phyloP scores from a whole-genome alignment of 2,113 vertebrate genomes.

The Phalacrocorax brasilianus region DNA sequence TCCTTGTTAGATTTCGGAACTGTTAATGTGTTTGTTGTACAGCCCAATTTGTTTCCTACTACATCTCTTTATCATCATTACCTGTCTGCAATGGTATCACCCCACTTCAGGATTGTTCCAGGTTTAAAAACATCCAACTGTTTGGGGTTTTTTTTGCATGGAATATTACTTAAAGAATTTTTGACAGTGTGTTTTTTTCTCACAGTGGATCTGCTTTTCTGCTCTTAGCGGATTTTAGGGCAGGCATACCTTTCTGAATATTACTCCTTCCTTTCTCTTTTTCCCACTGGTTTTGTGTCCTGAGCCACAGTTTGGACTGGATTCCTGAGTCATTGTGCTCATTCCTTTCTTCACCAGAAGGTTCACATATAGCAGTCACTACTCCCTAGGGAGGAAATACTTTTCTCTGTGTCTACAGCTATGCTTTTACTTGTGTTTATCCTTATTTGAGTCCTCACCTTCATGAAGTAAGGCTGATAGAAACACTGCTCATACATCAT shows the following conservation, averaged over 20 bases:
- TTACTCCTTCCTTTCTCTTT: background rate
- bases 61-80: background rate
- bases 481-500: background rate
- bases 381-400: background rate
- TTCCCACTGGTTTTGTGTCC: fast-evolving
- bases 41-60: background rate
- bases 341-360: background rate
- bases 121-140: background rate
- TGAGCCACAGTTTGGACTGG: background rate
- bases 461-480: background rate
- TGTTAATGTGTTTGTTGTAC: background rate
- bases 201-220: background rate
- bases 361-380: background rate
- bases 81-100: fast-evolving
- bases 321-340: background rate
- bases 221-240: background rate
- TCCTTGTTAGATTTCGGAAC: background rate
- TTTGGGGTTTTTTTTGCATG: background rate
- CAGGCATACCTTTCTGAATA: background rate
- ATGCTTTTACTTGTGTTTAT: background rate
- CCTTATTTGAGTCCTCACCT: background rate
- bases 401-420: background rate
- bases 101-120: background rate
- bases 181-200: background rate
- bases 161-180: background rate